Evolutionary conservation across 30 jellyfish, hydroid and myxozoan genomes (phyloP), one percentile per base, ranked within the genome.

Genomic region (Calvadosia cruxmelitensis): DNA sequence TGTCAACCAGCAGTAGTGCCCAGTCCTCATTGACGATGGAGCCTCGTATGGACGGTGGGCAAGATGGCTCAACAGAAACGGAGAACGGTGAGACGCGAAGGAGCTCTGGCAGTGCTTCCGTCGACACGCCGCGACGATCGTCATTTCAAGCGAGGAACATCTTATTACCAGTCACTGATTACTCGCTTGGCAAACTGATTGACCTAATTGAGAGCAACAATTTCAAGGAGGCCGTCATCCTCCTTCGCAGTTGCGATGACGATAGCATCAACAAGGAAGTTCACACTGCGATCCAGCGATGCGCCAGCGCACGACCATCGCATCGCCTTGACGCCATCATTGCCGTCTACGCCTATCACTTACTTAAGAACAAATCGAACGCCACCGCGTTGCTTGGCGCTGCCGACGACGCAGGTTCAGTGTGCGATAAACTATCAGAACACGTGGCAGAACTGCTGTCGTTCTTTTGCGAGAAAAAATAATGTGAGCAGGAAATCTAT

Each of bases 371-470:
- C 52, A 82, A 80, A 28, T 27, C 97, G 51, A 75, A 87, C 5
- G 93, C 74, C 10, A 75, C 74, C 34, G 94, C 94, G 33, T 33
- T 87, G 25, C 73, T 84, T 50, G 94, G 90, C 50, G 70, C 94
- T 1, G 53, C 74, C 15, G 94, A 87, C 29, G 67, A 69, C 15
- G 50, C 79, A 49, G 74, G 74, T 16, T 80, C 70, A 1, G 57
- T 77, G 16, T 87, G 97, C 53, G 97, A 87, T 78, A 78, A 87
- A 57, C 69, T 87, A 52, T 78, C 85, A 30, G 97, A 87, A 73
- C 84, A 72, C 62, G 70, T 87, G 87, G 94, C 94, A 1, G 97
- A 81, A 48, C 68, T 80, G 34, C 66, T 87, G 34, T 74, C 95
- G 27, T 27, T 49, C n/a, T 64, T 76, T 74, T 75, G 25, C 25